Conservation (phyloP, 1,140 invertebrate genomes). For the Araneus ventricosus region DNA sequence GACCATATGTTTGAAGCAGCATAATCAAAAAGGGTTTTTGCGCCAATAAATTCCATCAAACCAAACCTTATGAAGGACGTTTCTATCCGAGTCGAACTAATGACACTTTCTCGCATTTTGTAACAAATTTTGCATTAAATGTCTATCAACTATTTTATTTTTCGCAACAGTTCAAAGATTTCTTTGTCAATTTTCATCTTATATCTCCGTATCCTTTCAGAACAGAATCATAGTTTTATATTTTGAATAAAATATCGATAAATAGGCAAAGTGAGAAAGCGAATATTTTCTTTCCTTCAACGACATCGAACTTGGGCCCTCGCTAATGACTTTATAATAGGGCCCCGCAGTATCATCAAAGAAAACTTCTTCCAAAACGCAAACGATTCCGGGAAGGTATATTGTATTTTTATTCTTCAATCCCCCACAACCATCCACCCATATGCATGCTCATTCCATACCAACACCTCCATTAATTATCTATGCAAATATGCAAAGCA, state of each 20-base stretch:
- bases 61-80: too few species aligned
- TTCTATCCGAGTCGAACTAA: too few species aligned
- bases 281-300: neutral
- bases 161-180: too few species aligned
- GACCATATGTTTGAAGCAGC: too few species aligned
- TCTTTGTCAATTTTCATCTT: too few species aligned
- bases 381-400: neutral
- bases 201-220: neutral
- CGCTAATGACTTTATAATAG: slow-evolving; percentile 5
- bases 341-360: neutral
- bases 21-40: too few species aligned
- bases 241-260: neutral
- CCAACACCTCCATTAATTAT: slow-evolving; percentile 26
- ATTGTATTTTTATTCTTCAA: neutral
- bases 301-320: neutral
- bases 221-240: neutral
- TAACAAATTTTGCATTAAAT: too few species aligned
- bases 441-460: neutral
- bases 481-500: slow-evolving; percentile 49
- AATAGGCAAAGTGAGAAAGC: neutral
- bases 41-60: too few species aligned
- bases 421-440: neutral
- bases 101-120: too few species aligned
- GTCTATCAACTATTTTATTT: too few species aligned
- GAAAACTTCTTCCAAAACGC: neutral